phyloP scores from a whole-genome alignment of 2,888 invertebrate species.

The Allophyes oxyacanthae region DNA sequence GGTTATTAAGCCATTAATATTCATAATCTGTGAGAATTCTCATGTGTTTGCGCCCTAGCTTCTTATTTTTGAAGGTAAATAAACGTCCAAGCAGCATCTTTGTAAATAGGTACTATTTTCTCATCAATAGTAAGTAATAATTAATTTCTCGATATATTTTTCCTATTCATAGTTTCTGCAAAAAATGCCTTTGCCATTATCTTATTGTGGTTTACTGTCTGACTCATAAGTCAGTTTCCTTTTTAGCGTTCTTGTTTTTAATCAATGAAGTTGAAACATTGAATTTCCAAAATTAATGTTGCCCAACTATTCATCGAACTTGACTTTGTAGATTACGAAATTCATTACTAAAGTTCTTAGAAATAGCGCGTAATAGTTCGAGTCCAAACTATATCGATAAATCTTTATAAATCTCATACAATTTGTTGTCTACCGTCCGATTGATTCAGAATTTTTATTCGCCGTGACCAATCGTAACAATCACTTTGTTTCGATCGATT shows the following conservation, averaged over 20 bases:
- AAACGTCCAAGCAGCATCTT: neutral
- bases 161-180: no score
- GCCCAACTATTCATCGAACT: conserved; percentile 9
- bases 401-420: conserved; percentile 31
- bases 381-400: conserved; percentile 21
- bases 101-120: no score
- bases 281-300: no score
- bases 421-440: conserved; percentile 35
- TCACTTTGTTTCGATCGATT: conserved; percentile 39
- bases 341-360: conserved; percentile 15
- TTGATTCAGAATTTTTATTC: conserved; percentile 50
- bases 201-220: no score
- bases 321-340: conserved; percentile 22
- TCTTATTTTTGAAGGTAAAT: conserved; percentile 29
- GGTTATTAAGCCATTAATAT: conserved; percentile 50
- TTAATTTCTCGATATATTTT: no score
- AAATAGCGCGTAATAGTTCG: conserved; percentile 26
- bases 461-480: conserved; percentile 47
- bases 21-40: conserved; percentile 56
- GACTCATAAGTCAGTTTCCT: no score
- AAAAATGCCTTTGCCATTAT: no score
- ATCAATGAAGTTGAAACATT: no score
- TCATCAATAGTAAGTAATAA: no score
- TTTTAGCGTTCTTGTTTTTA: no score
- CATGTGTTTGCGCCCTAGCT: conserved; percentile 20